Conservation (phyloP, 2,888 invertebrate species). For the Aphidoletes aphidimyza region DNA sequence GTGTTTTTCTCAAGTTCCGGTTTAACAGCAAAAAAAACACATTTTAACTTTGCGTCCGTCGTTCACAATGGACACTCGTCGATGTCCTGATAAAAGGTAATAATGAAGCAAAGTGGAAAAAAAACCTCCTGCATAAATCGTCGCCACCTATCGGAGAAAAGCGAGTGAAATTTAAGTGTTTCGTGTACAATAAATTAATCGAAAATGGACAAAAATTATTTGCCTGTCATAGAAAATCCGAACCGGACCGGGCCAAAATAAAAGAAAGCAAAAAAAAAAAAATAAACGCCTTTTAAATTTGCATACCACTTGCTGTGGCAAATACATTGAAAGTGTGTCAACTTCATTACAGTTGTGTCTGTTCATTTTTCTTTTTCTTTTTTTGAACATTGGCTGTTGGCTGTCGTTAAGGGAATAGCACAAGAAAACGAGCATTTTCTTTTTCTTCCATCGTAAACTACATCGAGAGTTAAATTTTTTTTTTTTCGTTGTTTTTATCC, state of each 20-base stretch:
- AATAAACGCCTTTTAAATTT: not conserved
- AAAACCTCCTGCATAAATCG: not conserved
- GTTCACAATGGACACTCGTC: not conserved
- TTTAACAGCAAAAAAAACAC: not conserved
- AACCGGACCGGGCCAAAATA: too few relatives aligned
- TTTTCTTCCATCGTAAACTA: too few relatives aligned
- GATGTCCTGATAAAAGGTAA: not conserved
- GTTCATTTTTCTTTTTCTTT: too few relatives aligned
- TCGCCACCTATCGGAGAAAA: not conserved
- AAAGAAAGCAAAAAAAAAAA: not conserved
- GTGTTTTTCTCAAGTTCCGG: not conserved
- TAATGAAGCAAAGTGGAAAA: not conserved
- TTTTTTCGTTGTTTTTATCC: too few relatives aligned
- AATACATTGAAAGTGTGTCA: conserved; percentile 19
- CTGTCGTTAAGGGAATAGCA: not conserved
- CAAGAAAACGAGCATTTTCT: not conserved
- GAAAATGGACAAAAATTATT: not conserved
- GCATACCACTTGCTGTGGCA: not conserved
- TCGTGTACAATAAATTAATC: not conserved
- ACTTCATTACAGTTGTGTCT: conserved; percentile 26
- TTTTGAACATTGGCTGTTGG: too few relatives aligned
- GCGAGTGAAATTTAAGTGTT: not conserved
- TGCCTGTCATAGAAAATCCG: not conserved
- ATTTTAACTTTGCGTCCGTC: too few relatives aligned
- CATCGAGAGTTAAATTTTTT: too few relatives aligned